Conservation (phyloP, 2,888 invertebrate genomes). For the Ariolimax columbianus region DNA sequence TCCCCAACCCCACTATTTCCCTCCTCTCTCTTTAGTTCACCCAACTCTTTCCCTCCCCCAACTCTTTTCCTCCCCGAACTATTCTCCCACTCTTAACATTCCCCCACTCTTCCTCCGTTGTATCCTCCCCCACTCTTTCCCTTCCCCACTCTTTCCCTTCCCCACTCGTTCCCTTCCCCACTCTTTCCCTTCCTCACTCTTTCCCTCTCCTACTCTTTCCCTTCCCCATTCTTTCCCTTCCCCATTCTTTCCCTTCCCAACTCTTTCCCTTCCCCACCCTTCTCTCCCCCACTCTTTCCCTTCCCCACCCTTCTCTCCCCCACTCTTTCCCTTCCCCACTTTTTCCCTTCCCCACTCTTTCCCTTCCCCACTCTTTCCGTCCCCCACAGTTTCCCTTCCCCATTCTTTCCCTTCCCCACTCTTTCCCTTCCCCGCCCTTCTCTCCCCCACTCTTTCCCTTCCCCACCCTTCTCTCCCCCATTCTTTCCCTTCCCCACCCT, state of each 20-base stretch:
- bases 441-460: neutral
- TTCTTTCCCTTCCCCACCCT: neutral
- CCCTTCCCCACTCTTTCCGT: neutral
- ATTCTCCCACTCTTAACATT: neutral
- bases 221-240: neutral
- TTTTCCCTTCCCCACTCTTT: neutral
- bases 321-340: neutral
- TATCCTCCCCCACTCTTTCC: too few relatives aligned
- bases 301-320: neutral
- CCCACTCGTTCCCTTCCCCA: neutral
- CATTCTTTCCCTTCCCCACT: neutral
- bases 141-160: too few relatives aligned
- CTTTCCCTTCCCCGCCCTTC: neutral
- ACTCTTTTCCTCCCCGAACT: neutral
- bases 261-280: neutral
- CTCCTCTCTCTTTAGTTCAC: neutral
- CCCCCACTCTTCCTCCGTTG: neutral
- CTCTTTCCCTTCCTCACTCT: neutral
- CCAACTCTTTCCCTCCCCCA: too few relatives aligned
- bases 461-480: neutral
- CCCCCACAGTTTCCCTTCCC: neutral
- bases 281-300: neutral
- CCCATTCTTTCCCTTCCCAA: neutral
- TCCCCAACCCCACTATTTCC: neutral
- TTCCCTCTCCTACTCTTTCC: neutral